These are phyloP conservation scores for Brienomyrus brachyistius DNA, from an alignment of 2,113 vertebrate species.

Conservation along the genomic window DNA sequence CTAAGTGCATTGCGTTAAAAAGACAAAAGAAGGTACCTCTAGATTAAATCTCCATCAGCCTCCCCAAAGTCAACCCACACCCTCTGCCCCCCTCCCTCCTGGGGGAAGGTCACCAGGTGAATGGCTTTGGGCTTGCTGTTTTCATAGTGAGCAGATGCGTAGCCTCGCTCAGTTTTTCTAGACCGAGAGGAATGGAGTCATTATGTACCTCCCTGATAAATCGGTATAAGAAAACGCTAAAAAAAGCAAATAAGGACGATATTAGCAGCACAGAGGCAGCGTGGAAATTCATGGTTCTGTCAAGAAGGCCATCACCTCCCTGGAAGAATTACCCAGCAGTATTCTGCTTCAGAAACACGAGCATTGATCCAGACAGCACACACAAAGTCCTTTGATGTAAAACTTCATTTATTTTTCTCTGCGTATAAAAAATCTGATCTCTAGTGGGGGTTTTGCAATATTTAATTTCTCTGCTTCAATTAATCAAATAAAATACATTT, in stretches of 20 bases:
- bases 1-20: neutral
- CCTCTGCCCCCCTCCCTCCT: neutral
- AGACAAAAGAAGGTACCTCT: neutral
- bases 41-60: neutral
- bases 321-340: neutral
- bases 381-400: neutral
- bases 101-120: neutral
- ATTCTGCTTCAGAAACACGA: neutral
- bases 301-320: neutral
- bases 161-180: neutral
- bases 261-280: neutral
- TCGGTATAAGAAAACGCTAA: neutral
- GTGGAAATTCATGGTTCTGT: slow-evolving; percentile 5
- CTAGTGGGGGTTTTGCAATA: neutral
- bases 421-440: neutral
- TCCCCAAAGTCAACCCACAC: neutral
- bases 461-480: neutral
- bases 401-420: slow-evolving; percentile 10
- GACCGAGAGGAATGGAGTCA: neutral
- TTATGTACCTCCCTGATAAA: neutral
- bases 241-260: neutral
- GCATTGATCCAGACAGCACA: neutral
- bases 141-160: neutral
- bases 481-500: slow-evolving; percentile 3
- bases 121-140: neutral